These are phyloP conservation scores for Gymnoscopelus microlampas DNA, from an alignment of 2,797 vertebrate species.

Conservation along the genomic window DNA sequence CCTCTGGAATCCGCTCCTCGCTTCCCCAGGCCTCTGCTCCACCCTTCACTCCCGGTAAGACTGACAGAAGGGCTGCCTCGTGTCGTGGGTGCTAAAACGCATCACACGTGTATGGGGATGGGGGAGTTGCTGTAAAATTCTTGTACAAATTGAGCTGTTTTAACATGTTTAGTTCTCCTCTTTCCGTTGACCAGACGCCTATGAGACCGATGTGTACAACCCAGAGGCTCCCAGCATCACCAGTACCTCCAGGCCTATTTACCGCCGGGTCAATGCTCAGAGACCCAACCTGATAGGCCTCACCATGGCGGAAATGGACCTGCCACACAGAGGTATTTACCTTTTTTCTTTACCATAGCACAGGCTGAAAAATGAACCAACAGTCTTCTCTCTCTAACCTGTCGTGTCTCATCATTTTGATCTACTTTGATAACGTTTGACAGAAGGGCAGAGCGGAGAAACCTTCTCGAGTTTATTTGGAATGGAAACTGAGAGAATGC, in stretches of 20 bases:
- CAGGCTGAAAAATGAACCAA: not conserved
- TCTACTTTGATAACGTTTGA: not conserved
- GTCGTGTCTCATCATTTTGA: not conserved
- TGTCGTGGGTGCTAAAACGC: not conserved
- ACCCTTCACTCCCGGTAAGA: conserved; percentile 88
- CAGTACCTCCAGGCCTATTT: conserved; percentile 90
- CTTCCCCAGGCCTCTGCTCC: conserved; percentile 87
- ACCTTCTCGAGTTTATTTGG: not conserved
- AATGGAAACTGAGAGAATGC: not conserved
- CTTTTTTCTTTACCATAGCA: not conserved
- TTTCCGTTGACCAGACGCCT: conserved; percentile 82
- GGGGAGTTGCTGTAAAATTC: not conserved
- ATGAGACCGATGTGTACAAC: conserved; percentile 95
- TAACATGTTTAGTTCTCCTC: conserved; percentile 1
- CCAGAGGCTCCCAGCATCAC: conserved; percentile 98
- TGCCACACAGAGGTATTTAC: conserved; percentile 89
- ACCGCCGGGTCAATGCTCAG: conserved; percentile 92
- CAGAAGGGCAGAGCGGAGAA: not conserved
- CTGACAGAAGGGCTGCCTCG: not conserved
- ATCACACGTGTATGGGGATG: not conserved
- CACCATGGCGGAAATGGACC: conserved; percentile 93
- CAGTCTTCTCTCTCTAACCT: not conserved
- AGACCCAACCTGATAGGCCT: conserved; percentile 97
- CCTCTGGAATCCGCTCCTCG: conserved; percentile 92
- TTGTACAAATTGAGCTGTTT: not conserved